A percentile compares a stretch with the other conserved stretches of the same genome.
phyloP scores from a whole-genome alignment of 2,888 invertebrate genomes.

The Tenthredo livida region DNA sequence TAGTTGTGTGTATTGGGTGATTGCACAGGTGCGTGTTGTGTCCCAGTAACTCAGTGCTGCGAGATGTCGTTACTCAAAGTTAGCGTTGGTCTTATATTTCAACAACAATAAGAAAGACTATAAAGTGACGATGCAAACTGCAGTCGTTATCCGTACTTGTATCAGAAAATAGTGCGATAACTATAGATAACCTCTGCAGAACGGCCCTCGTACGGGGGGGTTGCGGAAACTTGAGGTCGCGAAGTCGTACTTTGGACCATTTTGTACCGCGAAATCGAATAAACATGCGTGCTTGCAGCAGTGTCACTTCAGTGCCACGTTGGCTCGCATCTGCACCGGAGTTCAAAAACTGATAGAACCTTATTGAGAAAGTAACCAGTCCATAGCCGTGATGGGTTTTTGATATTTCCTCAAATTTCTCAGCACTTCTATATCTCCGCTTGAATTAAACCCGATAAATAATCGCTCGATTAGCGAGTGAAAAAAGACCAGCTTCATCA shows the following conservation, averaged over 20 bases:
- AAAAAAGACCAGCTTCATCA: not conserved
- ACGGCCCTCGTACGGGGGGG: constrained; percentile 33
- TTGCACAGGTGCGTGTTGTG: no score
- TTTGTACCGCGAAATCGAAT: constrained; percentile 71
- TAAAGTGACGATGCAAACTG: constrained; percentile 4
- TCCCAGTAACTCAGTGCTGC: no score
- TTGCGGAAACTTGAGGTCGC: constrained; percentile 65
- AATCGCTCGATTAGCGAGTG: not conserved
- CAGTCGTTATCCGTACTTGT: constrained; percentile 44
- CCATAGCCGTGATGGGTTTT: constrained; percentile 10
- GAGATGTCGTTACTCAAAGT: no score
- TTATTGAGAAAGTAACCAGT: not conserved
- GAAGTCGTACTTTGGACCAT: constrained; percentile 75
- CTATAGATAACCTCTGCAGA: constrained; percentile 54
- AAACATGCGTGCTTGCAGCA: constrained; percentile 69
- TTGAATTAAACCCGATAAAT: not conserved
- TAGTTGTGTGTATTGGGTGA: no score
- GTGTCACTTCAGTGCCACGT: constrained; percentile 73
- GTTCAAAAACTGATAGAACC: constrained; percentile 53
- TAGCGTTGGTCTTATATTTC: no score
- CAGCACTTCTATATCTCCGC: not conserved
- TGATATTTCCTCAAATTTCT: not conserved
- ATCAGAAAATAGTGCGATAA: constrained; percentile 68
- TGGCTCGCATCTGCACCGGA: constrained; percentile 69
- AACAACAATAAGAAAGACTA: not conserved